phyloP scores from a whole-genome alignment of 2,113 vertebrate genomes.

The Enhydra lutris region DNA sequence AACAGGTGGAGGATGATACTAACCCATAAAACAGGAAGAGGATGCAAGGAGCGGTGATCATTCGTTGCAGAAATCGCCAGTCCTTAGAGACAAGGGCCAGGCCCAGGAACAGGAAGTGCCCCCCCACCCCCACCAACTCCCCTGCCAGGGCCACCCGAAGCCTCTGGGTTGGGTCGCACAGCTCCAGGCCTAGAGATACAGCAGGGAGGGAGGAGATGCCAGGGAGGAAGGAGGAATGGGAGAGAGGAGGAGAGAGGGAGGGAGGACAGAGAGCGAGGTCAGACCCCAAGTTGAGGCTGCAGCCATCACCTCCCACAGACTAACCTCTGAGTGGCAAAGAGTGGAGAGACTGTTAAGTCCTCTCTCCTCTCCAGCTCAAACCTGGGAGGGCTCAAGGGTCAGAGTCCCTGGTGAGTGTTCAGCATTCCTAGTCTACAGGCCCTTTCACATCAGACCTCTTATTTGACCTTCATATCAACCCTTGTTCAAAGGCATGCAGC shows the following conservation, averaged over 20 bases:
- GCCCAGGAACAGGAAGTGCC: constrained; percentile 90
- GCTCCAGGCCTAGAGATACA: constrained; percentile 87
- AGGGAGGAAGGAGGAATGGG: neutral
- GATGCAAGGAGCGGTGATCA: constrained; percentile 87
- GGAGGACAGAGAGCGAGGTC: constrained; percentile 44
- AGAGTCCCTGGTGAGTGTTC: neutral
- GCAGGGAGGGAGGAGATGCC: constrained; percentile 36
- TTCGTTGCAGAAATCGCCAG: constrained; percentile 89
- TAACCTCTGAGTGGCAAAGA: neutral
- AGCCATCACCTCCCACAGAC: constrained; percentile 36
- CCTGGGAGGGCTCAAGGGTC: neutral
- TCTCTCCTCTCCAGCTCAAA: constrained; percentile 4
- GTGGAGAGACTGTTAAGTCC: neutral
- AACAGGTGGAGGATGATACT: constrained; percentile 31
- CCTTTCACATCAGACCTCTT: constrained; percentile 9
- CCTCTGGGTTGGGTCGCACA: constrained; percentile 89
- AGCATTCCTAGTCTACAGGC: neutral
- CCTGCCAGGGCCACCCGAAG: constrained; percentile 87
- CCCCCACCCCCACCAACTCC: constrained; percentile 86
- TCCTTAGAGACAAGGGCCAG: constrained; percentile 89
- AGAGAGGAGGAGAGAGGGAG: neutral
- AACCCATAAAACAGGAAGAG: constrained; percentile 90
- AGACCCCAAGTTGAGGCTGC: constrained; percentile 31
- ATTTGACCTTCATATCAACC: constrained; percentile 27
- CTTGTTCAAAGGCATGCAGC: constrained; percentile 18